phyloP scores from a whole-genome alignment of 1,140 invertebrate species.

The Parasteatoda tepidariorum region DNA sequence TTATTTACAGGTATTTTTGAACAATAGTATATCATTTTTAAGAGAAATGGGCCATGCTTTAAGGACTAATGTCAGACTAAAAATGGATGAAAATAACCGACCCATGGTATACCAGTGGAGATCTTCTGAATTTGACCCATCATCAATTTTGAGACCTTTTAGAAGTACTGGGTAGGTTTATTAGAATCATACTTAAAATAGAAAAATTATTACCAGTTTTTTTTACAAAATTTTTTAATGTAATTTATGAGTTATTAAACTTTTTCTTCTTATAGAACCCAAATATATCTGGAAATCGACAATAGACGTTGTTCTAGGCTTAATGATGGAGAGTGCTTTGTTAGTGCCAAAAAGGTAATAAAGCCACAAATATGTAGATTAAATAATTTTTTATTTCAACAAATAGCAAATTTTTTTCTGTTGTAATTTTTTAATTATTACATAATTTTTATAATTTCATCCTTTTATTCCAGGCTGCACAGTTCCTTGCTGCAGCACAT shows the following conservation, averaged over 20 bases:
- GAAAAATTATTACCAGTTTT: background rate
- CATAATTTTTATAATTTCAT: slow-evolving; percentile 9
- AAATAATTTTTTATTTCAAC: background rate
- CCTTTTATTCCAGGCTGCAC: slow-evolving; percentile 74
- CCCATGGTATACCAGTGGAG: slow-evolving; percentile 82
- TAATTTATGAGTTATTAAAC: background rate
- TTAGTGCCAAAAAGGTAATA: slow-evolving; percentile 49
- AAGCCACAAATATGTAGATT: too few relatives aligned
- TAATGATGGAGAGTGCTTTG: slow-evolving; percentile 77
- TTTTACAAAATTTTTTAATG: background rate
- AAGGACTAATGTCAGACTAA: slow-evolving; percentile 85
- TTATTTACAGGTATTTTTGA: slow-evolving; percentile 75
- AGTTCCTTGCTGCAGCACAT: slow-evolving; percentile 85
- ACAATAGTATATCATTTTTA: slow-evolving; percentile 82
- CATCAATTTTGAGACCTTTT: slow-evolving; percentile 5
- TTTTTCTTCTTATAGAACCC: slow-evolving; percentile 72
- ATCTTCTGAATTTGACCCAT: slow-evolving; percentile 1
- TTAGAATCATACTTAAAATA: background rate
- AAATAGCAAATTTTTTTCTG: too few relatives aligned
- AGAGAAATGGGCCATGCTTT: slow-evolving; percentile 83
- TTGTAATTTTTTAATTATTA: background rate
- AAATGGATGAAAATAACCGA: slow-evolving; percentile 76
- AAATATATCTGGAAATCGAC: slow-evolving; percentile 91
- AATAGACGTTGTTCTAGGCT: slow-evolving; percentile 84
- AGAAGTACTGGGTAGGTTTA: slow-evolving; percentile 32